Percentiles rank a stretch among this genome's conserved stretches.
These are phyloP conservation scores for Drosophila ustulata DNA, from an alignment of 2,888 invertebrate genomes.

Conservation along the genomic window DNA sequence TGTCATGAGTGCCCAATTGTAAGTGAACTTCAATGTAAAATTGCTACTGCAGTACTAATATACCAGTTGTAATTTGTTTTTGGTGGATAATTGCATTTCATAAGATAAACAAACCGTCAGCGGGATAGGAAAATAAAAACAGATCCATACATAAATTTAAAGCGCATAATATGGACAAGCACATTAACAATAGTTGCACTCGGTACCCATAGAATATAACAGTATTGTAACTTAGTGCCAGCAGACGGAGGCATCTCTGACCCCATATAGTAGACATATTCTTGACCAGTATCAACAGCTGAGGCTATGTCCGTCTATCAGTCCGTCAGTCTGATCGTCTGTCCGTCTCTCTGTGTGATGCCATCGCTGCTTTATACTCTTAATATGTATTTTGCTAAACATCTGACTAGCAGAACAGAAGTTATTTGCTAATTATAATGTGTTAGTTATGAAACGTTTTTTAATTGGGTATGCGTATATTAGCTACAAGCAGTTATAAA, in stretches of 20 bases:
- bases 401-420: too few relatives aligned
- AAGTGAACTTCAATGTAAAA: slow-evolving; percentile 14
- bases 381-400: too few relatives aligned
- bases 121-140: slow-evolving; percentile 21
- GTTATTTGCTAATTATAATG: neutral
- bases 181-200: slow-evolving; percentile 47
- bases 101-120: slow-evolving; percentile 43
- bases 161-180: slow-evolving; percentile 5
- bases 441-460: slow-evolving; percentile 47
- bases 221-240: too few relatives aligned
- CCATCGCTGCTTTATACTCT: too few relatives aligned
- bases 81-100: slow-evolving; percentile 64
- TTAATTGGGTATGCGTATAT: slow-evolving; percentile 64
- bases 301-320: too few relatives aligned
- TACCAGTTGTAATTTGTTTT: slow-evolving; percentile 30
- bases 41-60: slow-evolving; percentile 33
- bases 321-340: too few relatives aligned
- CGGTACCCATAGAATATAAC: too few relatives aligned
- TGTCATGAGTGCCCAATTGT: slow-evolving; percentile 7
- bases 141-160: slow-evolving; percentile 8
- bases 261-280: too few relatives aligned
- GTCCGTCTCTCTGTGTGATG: too few relatives aligned
- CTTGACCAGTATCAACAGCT: too few relatives aligned
- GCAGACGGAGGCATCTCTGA: too few relatives aligned
- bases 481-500: slow-evolving; percentile 35